Evolutionary conservation across 2,113 vertebrate genomes (phyloP), one percentile per base, ranked within the genome.

Genomic region (Morone saxatilis): DNA sequence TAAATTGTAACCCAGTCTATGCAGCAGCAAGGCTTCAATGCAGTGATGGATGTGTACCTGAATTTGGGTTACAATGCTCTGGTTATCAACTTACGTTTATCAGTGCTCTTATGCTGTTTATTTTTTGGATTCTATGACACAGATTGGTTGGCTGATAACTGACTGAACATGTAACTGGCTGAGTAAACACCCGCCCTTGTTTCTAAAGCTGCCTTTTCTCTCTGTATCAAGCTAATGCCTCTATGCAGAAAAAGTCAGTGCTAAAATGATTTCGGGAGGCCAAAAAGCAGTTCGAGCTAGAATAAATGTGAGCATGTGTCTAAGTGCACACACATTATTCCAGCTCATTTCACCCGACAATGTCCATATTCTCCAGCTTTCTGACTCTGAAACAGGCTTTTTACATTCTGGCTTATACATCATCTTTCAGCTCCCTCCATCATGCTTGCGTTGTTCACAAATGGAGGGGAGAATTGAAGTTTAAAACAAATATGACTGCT

Each of bases 321-420:
- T 38, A 47, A 70, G 45, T 63, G 71, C 59, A 65, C 22, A 13
- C 16, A 59, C 62, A 65, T 77, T 65, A 72, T 68, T 84, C 66
- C 25, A 69, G 36, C 72, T 47, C 7, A 69, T 57, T 78, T 69
- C 22, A 45, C 63, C 71, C 9, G 1, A 53, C 17, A 22, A 31
- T 25, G 22, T 61, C 31, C 2, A 8, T n/a, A 25, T 59, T 57
- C 31, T 31, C 31, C 31, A 31, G 1, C 31, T 31, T 31, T 31
- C 36, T 57, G 5, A 61, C 51, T 76, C 59, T 54, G 38, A 82
- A 57, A 76, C 25, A 22, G 63, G 36, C 62, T 16, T 51, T 77
- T 63, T 74, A 88, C 71, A 81, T 84, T 78, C 81, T 65, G 22
- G 65, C 16, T 31, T 31, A 2, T 12, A 61, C 48, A 53, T 76